phyloP scores from a whole-genome alignment of 23 tunicate genomes.

The Styela plicata region DNA sequence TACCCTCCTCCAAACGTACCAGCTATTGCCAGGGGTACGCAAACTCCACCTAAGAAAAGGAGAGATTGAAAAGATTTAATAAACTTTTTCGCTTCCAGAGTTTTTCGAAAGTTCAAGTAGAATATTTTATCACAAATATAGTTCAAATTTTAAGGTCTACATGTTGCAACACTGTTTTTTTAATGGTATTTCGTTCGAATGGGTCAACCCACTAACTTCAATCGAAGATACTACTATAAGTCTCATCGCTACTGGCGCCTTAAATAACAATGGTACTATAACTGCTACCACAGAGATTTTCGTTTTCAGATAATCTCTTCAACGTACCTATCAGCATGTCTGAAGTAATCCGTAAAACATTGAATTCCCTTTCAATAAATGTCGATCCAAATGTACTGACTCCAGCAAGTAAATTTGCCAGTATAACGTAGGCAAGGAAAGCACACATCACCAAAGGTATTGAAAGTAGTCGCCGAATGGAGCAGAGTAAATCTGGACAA shows the following conservation, averaged over 20 bases:
- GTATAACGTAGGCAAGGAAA: conserved; percentile 46
- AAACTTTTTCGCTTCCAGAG: not conserved
- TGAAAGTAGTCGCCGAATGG: conserved; percentile 51
- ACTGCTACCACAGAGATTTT: no score
- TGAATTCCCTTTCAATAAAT: conserved; percentile 54
- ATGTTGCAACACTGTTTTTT: not conserved
- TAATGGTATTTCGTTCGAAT: no score
- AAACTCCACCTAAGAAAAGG: conserved; percentile 65
- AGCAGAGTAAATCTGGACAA: conserved; percentile 28
- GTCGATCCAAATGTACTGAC: conserved; percentile 84
- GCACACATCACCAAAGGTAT: conserved; percentile 68
- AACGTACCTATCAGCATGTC: conserved; percentile 77
- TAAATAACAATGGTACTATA: no score
- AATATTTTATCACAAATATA: no score
- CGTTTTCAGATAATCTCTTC: no score
- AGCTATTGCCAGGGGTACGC: conserved; percentile 72
- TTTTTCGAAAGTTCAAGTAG: no score
- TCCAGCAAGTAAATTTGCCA: conserved; percentile 64
- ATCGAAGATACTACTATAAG: no score
- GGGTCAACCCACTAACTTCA: no score
- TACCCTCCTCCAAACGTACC: conserved; percentile 78
- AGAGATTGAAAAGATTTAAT: not conserved
- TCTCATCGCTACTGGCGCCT: no score
- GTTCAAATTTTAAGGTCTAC: not conserved
- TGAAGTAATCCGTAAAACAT: conserved; percentile 49